Percentiles rank a stretch among this genome's conserved stretches.
Evolutionary conservation across 2,888 invertebrate genomes (phyloP).

Genomic region (Caenorhabditis japonica): DNA sequence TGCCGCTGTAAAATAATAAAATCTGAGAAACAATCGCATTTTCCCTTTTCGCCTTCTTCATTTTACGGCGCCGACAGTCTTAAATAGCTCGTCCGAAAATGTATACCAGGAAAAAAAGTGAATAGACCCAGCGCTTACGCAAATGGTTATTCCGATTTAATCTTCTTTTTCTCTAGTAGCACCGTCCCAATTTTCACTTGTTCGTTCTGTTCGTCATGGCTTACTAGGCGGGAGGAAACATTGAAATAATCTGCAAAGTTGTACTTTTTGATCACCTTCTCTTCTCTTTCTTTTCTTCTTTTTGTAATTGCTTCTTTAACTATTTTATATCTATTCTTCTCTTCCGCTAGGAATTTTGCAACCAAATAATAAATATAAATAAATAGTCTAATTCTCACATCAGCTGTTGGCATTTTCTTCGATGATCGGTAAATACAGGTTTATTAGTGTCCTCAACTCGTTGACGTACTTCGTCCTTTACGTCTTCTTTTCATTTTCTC

Average conservation of each 20-base stretch:
- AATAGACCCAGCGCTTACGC: conserved; percentile 45
- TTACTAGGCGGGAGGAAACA: no score
- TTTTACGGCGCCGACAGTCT: conserved; percentile 22
- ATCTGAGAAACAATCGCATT: no score
- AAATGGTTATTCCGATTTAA: conserved; percentile 48
- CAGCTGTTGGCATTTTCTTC: no score
- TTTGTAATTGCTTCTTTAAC: no score
- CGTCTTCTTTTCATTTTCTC: not conserved
- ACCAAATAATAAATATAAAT: no score
- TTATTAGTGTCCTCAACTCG: conserved; percentile 36
- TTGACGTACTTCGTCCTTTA: conserved; percentile 9
- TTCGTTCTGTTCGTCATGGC: no score
- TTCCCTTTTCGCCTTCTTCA: conserved; percentile 15
- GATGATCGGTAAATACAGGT: conserved; percentile 40
- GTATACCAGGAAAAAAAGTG: conserved; percentile 34
- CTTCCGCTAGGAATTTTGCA: no score
- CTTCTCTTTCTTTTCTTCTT: not conserved
- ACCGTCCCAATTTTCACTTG: conserved; percentile 39
- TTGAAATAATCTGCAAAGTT: not conserved
- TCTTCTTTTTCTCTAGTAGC: conserved; percentile 36
- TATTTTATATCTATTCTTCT: no score
- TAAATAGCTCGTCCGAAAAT: conserved; percentile 28
- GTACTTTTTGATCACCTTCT: not conserved
- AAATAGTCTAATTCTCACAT: no score
- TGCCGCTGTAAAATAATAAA: no score